A percentile compares a stretch with the other conserved stretches of the same genome.
phyloP scores from a whole-genome alignment of 2,113 vertebrate genomes.

The Petrocephalus zakoni region DNA sequence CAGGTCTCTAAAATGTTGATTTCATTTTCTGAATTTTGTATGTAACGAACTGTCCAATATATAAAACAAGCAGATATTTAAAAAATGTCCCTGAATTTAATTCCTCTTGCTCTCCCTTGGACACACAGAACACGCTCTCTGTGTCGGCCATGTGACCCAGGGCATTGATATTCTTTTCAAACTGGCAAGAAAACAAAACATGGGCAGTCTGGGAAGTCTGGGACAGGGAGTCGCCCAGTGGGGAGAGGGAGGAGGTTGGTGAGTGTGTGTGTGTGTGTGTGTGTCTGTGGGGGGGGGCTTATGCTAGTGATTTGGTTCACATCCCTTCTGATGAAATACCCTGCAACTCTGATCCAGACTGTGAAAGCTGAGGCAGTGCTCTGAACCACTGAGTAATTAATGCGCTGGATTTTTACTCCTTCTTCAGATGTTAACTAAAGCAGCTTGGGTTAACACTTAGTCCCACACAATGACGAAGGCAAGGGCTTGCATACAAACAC shows the following conservation, averaged over 20 bases:
- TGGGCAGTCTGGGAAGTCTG: background rate
- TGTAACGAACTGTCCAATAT: no score
- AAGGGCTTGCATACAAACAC: background rate
- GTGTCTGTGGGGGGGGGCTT: background rate
- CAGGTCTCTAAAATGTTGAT: no score
- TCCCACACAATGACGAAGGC: background rate
- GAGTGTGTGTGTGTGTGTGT: background rate
- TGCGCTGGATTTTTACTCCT: background rate
- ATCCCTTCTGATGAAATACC: conserved; percentile 17
- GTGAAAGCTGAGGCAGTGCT: background rate
- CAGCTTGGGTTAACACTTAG: background rate
- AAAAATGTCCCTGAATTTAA: background rate
- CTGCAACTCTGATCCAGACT: background rate
- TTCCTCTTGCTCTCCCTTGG: background rate
- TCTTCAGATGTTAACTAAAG: background rate
- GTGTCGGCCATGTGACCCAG: background rate
- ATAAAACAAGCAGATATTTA: background rate
- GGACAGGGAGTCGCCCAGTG: background rate
- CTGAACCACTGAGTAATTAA: background rate
- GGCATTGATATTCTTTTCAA: background rate
- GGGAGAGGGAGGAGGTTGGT: background rate
- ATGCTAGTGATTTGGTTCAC: background rate
- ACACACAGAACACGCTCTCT: background rate
- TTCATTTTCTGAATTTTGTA: no score
- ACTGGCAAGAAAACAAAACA: background rate